Conservation (phyloP, 2,113 vertebrate genomes). For the Zeus faber region DNA sequence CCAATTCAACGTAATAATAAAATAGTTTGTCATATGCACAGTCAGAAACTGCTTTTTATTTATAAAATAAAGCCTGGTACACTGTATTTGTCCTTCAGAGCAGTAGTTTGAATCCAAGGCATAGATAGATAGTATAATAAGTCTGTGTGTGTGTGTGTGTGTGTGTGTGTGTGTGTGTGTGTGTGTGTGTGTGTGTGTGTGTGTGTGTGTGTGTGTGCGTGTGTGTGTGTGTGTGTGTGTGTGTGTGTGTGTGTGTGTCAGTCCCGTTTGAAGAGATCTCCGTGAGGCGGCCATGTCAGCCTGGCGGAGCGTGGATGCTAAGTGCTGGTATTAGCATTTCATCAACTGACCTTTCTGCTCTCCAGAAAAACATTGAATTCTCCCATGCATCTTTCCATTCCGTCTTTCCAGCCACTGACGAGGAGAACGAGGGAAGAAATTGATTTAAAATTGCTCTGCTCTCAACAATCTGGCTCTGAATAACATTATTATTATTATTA, state of each 20-base stretch:
- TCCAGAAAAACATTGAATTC: too few species aligned
- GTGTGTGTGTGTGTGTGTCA: slow-evolving; percentile 6
- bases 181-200: neutral
- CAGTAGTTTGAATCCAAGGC: neutral
- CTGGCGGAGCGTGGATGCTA: slow-evolving; percentile 39
- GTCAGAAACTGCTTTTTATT: slow-evolving; percentile 1
- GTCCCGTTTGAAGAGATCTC: slow-evolving; percentile 12
- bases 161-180: neutral
- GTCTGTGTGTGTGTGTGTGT: too few species aligned
- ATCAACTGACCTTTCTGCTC: slow-evolving; percentile 44
- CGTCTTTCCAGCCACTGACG: too few species aligned
- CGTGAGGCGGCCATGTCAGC: slow-evolving; percentile 22
- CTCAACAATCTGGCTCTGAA: too few species aligned
- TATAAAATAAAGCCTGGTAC: neutral
- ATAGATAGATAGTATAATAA: too few species aligned
- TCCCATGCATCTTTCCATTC: too few species aligned
- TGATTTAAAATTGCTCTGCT: too few species aligned
- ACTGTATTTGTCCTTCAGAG: slow-evolving; percentile 10
- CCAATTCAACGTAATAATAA: too few species aligned
- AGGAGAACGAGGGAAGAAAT: too few species aligned
- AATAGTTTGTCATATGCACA: too few species aligned
- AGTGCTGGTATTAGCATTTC: slow-evolving; percentile 50
- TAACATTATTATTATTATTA: too few species aligned
- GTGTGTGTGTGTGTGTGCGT: neutral
- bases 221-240: neutral